Evolutionary conservation across 2,797 vertebrate species (phyloP), one percentile per base, ranked within the genome.

Genomic region (Nothura maculosa): DNA sequence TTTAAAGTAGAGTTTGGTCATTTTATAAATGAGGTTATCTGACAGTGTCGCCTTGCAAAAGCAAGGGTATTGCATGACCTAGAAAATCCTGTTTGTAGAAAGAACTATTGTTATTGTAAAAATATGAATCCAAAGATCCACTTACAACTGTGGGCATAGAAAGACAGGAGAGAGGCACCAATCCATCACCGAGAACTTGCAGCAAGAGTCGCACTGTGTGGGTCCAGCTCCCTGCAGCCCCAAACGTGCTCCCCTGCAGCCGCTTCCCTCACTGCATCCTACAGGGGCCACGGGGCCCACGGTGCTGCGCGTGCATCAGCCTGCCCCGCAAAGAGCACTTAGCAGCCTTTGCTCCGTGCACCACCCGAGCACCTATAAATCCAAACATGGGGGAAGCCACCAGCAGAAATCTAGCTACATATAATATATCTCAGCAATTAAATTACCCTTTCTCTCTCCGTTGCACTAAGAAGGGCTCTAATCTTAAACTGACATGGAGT

Each of bases 21-120:
- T 80, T 95, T 95, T 89, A 85, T 94, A 94, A 93, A 89, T 77
- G 87, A 94, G 91, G 64, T 25, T 89, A 21, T 63, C 72, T 67
- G 89, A 32, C 84, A 94, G 81, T 55, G 78, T 45, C 76, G 67
- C 66, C 89, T 60, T 62, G 89, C 45, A 64, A 34, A 40, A 88
- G 54, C 58, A 54, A 76, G 24, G 73, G 40, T 61, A 36, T 20
- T 61, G 21, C 72, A 1, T 74, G 79, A 43, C 91, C 87, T 16
- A 70, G 89, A 90, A 93, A 95, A 83, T 4, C 4, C 62, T 2
- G 22, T 52, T 61, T 92, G 84, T 61, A 84, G 84, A 79, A 62
- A 75, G 64, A 66, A n/a, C 60, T 72, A 22, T 0, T 67, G 73
- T 5, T 20, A 32, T 21, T 69, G 34, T 7, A 28, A 50, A 52